A percentile compares a stretch with the other conserved stretches of the same genome.
These are phyloP conservation scores for Aphis craccivora DNA, from an alignment of 1,140 invertebrate species.

Conservation along the genomic window DNA sequence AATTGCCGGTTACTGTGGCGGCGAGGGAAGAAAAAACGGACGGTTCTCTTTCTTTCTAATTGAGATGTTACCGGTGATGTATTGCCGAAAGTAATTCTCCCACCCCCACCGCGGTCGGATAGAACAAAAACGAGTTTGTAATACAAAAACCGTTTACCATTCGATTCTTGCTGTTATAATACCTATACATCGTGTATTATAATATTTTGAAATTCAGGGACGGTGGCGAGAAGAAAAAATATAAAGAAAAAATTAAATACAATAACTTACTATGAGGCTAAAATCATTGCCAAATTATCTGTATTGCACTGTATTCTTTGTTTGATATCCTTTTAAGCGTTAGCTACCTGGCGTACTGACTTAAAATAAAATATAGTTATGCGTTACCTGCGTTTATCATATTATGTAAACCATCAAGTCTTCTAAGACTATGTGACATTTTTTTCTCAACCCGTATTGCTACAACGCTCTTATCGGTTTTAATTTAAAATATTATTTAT, in stretches of 20 bases:
- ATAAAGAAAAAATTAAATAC: background rate
- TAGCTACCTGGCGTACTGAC: too few species aligned
- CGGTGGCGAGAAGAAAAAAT: background rate
- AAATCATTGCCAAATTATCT: background rate
- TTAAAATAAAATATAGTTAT: too few species aligned
- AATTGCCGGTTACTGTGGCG: background rate
- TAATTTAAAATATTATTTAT: background rate
- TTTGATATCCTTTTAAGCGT: too few species aligned
- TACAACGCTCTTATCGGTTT: background rate
- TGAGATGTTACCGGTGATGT: slow-evolving; percentile 54
- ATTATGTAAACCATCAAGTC: background rate
- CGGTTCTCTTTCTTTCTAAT: slow-evolving; percentile 52
- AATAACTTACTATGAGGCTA: background rate
- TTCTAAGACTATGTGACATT: background rate
- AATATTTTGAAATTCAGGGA: background rate
- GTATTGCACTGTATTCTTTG: too few species aligned
- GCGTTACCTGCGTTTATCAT: too few species aligned
- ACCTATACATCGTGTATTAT: background rate
- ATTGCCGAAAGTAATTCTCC: slow-evolving; percentile 40
- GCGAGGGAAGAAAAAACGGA: slow-evolving; percentile 22
- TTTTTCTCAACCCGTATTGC: background rate
- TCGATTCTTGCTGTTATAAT: background rate
- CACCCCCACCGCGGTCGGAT: background rate
- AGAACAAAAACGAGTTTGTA: slow-evolving; percentile 45
- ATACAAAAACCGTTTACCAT: slow-evolving; percentile 19